These are phyloP conservation scores for Menura novaehollandiae DNA, from an alignment of 2,113 vertebrate genomes.

Conservation along the genomic window DNA sequence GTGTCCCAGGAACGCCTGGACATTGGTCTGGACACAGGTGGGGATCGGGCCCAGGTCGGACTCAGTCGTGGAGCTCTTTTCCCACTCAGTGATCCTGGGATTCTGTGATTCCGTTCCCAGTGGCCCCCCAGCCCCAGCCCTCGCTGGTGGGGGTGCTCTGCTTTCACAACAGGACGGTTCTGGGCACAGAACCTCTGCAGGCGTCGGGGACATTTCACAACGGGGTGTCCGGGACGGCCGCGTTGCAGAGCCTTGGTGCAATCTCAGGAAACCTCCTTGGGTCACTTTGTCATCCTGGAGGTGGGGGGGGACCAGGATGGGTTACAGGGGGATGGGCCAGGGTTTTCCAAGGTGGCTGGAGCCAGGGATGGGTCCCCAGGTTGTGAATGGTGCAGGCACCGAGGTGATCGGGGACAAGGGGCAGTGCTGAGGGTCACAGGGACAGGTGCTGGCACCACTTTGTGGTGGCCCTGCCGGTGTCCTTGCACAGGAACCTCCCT, in stretches of 20 bases:
- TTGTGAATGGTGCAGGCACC: neutral
- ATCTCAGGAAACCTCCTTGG: neutral
- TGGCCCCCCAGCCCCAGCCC: neutral
- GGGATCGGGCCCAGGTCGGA: neutral
- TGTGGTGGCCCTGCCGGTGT: neutral
- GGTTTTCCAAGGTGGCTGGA: neutral
- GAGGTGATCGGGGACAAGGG: neutral
- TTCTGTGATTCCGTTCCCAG: neutral
- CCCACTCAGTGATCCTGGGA: neutral
- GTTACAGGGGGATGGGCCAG: too few species aligned
- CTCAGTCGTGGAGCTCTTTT: neutral
- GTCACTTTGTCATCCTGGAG: neutral
- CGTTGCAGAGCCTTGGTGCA: neutral
- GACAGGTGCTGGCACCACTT: accelerated
- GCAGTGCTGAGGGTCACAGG: neutral
- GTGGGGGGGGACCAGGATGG: neutral
- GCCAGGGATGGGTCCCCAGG: neutral
- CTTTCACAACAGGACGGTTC: neutral
- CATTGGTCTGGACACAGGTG: neutral
- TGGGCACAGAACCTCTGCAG: neutral
- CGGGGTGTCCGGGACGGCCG: accelerated
- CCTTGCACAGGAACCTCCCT: too few species aligned
- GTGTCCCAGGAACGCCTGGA: neutral
- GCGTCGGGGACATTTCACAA: neutral
- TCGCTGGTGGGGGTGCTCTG: accelerated